phyloP scores from a whole-genome alignment of 1,140 invertebrate species.

The Procambarus virginalis region DNA sequence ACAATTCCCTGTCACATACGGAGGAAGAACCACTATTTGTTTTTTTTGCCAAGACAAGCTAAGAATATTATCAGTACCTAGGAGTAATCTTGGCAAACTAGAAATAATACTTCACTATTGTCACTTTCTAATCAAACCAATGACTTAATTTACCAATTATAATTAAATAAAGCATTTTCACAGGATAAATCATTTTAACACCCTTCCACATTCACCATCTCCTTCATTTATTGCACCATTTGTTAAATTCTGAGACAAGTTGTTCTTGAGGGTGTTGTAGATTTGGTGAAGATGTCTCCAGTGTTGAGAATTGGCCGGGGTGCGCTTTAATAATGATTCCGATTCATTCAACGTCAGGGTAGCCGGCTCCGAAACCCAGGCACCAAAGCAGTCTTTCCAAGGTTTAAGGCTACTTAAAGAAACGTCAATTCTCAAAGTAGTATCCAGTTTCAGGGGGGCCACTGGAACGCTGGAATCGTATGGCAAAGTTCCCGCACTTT shows the following conservation, averaged over 20 bases:
- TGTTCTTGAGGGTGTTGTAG: slow-evolving; percentile 38
- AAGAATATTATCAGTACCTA: not conserved
- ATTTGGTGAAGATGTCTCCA: slow-evolving; percentile 48
- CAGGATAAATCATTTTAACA: not conserved
- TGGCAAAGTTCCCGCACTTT: slow-evolving; percentile 5
- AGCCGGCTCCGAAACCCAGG: slow-evolving; percentile 44
- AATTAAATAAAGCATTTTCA: not conserved
- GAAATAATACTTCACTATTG: not conserved
- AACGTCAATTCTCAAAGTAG: slow-evolving; percentile 33
- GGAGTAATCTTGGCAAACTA: not conserved
- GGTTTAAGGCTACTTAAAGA: slow-evolving; percentile 31
- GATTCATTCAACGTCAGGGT: slow-evolving; percentile 35
- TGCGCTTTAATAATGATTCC: slow-evolving; percentile 23
- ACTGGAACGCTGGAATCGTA: slow-evolving; percentile 16
- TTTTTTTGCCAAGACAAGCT: not conserved
- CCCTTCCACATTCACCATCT: not conserved
- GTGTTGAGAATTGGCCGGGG: slow-evolving; percentile 29
- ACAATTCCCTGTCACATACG: not conserved
- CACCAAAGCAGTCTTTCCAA: slow-evolving; percentile 43
- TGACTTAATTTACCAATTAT: not conserved
- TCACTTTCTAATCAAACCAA: not conserved
- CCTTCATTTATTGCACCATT: slow-evolving; percentile 35
- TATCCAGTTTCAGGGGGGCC: slow-evolving; percentile 39
- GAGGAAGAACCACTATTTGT: not conserved
- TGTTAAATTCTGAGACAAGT: slow-evolving; percentile 35